Conservation (phyloP, 2,797 vertebrate genomes). For the Molossus molossus region DNA sequence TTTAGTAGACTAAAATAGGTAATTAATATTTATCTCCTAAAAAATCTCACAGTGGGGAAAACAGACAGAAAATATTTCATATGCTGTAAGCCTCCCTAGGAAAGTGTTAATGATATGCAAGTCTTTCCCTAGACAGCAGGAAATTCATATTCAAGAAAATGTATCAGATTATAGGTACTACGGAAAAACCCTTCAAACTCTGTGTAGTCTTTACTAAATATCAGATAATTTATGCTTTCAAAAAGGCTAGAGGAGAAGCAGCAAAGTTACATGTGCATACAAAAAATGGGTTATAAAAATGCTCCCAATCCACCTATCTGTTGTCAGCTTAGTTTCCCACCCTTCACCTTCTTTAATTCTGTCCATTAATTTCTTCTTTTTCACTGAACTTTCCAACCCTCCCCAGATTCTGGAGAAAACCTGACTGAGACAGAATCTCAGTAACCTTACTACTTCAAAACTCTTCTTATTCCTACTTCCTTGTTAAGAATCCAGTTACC, state of each 20-base stretch:
- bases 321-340: slow-evolving; percentile 13
- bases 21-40: slow-evolving; percentile 52
- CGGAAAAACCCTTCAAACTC: slow-evolving; percentile 16
- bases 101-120: slow-evolving; percentile 25
- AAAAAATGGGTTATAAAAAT: background rate
- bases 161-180: background rate
- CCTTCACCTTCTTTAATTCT: slow-evolving; percentile 5
- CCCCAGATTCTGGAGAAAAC: background rate
- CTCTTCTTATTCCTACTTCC: background rate
- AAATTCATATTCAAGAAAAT: slow-evolving; percentile 46
- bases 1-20: slow-evolving; percentile 9
- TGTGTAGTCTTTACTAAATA: slow-evolving; percentile 1
- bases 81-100: slow-evolving; percentile 37
- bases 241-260: slow-evolving; percentile 42
- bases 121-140: slow-evolving; percentile 36
- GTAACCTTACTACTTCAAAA: background rate
- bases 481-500: slow-evolving; percentile 14
- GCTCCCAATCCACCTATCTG: background rate
- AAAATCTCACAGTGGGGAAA: background rate
- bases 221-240: slow-evolving; percentile 12
- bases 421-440: background rate
- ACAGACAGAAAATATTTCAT: slow-evolving; percentile 16
- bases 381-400: slow-evolving; percentile 20
- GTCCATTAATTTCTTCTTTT: slow-evolving; percentile 30
- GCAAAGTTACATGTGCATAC: background rate